Base-by-base conservation (phyloP, 2,113 vertebrate genomes). In the Melanocharis versteri region DNA sequence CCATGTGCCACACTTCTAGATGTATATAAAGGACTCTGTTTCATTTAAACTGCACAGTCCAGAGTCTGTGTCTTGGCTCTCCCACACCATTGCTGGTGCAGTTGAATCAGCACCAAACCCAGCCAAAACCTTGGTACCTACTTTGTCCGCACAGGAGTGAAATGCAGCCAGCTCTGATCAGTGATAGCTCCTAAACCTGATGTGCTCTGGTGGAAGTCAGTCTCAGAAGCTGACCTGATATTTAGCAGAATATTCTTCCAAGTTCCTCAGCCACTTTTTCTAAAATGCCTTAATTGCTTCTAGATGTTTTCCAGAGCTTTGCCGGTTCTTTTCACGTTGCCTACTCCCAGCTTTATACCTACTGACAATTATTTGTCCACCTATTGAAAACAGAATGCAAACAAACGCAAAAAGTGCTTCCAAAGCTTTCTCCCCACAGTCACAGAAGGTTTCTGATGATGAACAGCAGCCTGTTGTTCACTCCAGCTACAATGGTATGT, bases 351-450 rank as follows among this genome's bases (percentile, higher is more conserved):
- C 42, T 95, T 93, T 89, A 57, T 64, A 90, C 31, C 40, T 94
- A 71, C 42, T 61, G 64, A 70, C 54, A 89, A 70, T 78, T 92
- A 90, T 93, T 94, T 93, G 81, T 73, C 91, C 72, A 87, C 45
- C 75, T 88, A 86, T 76, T 83, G 70, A 93, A 92, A 95, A 54
- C 23, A 64, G 83, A 93, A 82, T 17, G 60, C 81, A 84, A 87
- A 78, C 92, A 96, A 89, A 87, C 21, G 60, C 64, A 94, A 53
- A 95, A 96, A 78, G 77, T 81, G 87, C 84, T 95, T 94, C 92
- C 69, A 87, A 91, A 96, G 93, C 96, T 91, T 93, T 94, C 93
- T 87, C 83, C 60, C 54, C 1, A 1, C 81, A 35, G 84, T 7
- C 91, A 89, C 81, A 89, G 72, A 58, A 94, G 48, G 83, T 83